A percentile compares a stretch with the other conserved stretches of the same genome.
Conservation (phyloP, 2,797 vertebrate genomes). For the Lithobates sylvaticus region DNA sequence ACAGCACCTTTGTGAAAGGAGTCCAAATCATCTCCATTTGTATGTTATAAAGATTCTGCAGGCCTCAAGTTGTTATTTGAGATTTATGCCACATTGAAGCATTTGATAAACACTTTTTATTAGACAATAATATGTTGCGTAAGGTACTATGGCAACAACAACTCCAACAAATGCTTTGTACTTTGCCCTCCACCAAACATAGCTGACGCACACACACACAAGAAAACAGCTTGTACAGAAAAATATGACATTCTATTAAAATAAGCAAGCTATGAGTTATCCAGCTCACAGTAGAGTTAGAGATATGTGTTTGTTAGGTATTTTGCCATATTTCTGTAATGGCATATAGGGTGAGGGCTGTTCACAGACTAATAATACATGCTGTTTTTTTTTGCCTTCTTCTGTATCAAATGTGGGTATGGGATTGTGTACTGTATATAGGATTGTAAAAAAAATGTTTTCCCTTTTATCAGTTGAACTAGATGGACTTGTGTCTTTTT, state of each 20-base stretch:
- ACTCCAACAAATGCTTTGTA: not conserved
- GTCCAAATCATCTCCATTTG: too few species aligned
- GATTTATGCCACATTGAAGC: not conserved
- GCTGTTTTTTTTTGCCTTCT: too few species aligned
- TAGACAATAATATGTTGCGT: not conserved
- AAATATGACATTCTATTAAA: not conserved
- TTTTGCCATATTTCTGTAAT: not conserved
- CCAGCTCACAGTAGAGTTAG: not conserved
- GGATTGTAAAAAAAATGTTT: too few species aligned
- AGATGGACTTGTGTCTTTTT: too few species aligned
- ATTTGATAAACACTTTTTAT: not conserved
- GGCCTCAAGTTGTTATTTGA: not conserved
- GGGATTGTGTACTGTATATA: too few species aligned
- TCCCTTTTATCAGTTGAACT: too few species aligned
- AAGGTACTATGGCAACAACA: conserved; percentile 17
- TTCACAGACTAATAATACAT: not conserved
- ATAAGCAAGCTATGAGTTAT: not conserved
- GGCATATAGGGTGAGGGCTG: not conserved
- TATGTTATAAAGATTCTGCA: not conserved
- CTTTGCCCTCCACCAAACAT: not conserved
- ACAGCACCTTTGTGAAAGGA: too few species aligned
- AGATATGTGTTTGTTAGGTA: not conserved
- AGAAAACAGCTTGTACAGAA: not conserved
- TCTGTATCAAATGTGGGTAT: too few species aligned
- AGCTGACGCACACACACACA: not conserved